Evolutionary conservation across 1,140 invertebrate genomes (phyloP).

Genomic region (Trichoplusia ni): DNA sequence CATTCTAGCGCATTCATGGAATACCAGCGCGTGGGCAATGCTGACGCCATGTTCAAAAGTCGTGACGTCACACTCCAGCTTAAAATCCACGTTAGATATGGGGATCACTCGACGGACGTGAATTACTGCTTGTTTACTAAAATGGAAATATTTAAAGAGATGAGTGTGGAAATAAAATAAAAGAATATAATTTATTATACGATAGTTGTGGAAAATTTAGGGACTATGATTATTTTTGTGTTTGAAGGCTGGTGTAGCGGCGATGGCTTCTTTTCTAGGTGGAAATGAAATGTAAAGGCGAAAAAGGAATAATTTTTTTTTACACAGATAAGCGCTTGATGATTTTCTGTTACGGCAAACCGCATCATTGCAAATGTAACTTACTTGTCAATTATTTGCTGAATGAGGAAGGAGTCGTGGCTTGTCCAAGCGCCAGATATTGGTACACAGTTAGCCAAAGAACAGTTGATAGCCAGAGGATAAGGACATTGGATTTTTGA

Average conservation of each 20-base stretch:
- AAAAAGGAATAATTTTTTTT: background rate
- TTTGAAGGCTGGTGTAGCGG: too few relatives aligned
- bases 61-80: constrained; percentile 56
- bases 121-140: constrained; percentile 65
- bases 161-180: constrained; percentile 1
- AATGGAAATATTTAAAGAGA: constrained; percentile 21
- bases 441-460: constrained; percentile 72
- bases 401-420: constrained; percentile 67
- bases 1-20: constrained; percentile 63
- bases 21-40: constrained; percentile 64
- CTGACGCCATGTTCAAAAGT: constrained; percentile 65
- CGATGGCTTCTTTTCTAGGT: too few relatives aligned
- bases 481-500: constrained; percentile 49
- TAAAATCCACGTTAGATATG: constrained; percentile 38
- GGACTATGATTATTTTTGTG: too few relatives aligned
- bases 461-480: constrained; percentile 73
- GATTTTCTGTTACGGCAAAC: background rate
- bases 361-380: too few relatives aligned
- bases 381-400: constrained; percentile 76
- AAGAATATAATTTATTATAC: background rate
- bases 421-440: constrained; percentile 67
- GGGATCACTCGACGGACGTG: constrained; percentile 48
- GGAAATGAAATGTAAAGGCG: too few relatives aligned
- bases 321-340: background rate
- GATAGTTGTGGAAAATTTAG: too few relatives aligned